Base-by-base conservation (phyloP, 2,797 vertebrate genomes). In the Phrynocephalus vlangalii region DNA sequence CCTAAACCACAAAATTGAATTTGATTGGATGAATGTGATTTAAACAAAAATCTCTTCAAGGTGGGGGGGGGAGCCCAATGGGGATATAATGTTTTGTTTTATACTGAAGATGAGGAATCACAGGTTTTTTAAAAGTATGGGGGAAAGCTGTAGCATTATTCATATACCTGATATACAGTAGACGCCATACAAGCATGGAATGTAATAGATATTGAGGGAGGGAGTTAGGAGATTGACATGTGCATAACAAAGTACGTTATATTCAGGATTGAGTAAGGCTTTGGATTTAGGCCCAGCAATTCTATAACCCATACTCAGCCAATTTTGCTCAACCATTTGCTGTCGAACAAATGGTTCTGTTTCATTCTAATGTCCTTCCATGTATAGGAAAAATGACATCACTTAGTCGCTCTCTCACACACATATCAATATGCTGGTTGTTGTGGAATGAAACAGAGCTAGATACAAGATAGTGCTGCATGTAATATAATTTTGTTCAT, bases 31-130 rank as follows among this genome's bases (percentile, higher is more conserved):
- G 10, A 67, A 48, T 85, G 7, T 38, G 50, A 84, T 88, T 84
- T 81, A 87, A 24, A 72, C 60, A 30, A 79, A 82, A 73, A 63
- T 63, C 60, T 82, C 86, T 90, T 79, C 70, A 6, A 78, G 86
- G 79, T 83, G 75, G 78, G 72, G 76, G 82, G 72, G 3, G 44
- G 86, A 79, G 10, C 8, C 0, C 0, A 52, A 75, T 8, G n/a
- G 22, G 16, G 1, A 0, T 1, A 0, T 56, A 28, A 75, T 44
- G 9, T 11, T 82, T 87, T 67, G 26, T 73, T 73, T 10, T 9
- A 24, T 76, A 44, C 66, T 0, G 0, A 0, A 44, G 5, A 63
- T 13, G 44, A 77, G 79, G 50, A 5, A 44, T 0, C 28, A 1
- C 1, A 50, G 67, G 38, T 73, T 26, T 22, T 79, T 67, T 91